Evolutionary conservation across 1,140 invertebrate genomes (phyloP), one percentile per base, ranked within the genome.

Genomic region (Drosophila parabipectinata): DNA sequence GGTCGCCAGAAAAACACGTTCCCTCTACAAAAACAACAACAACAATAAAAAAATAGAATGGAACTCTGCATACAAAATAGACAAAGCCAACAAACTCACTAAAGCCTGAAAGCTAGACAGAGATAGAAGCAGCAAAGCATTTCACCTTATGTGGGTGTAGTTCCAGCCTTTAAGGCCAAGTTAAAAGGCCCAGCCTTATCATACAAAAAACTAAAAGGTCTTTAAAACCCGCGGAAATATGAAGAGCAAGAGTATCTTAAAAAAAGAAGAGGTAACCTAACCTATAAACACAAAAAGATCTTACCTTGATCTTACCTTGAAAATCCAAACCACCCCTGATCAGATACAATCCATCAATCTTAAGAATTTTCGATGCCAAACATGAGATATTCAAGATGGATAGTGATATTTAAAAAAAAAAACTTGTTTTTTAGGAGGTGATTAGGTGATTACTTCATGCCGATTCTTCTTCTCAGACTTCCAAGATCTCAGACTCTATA

Each of bases 1-100:
- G 71, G 81, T 60, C 82, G 72, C 34, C 56, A 75, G 60, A 50
- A 80, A 83, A 84, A 84, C 81, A 85, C 72, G 81, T 85, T 85
- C 64, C 59, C 45, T 62, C 66, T 72, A 62, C 54, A 39, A 18
- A 47, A 54, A 4, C 37, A 61, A 53, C n/a, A 63, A 30, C 26
- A 24, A 14, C 12, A 51, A 56, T 26, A 55, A 18, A 15, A 15
- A 21, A 21, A 21, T 3, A 21, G 21, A 21, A 21, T 21, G 59
- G 37, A 41, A 50, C 63, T 41, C 8, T 59, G 14, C 34, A 51
- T 26, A 52, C 45, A 52, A 37, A 37, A 55, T 68, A 68, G 62
- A 67, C 44, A 68, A 75, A 68, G 62, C 51, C 50, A 76, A 60
- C 51, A 76, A 62, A 64, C 73, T 57, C 60, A 80, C 75, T 67